Conservation (phyloP, 2,888 invertebrate genomes). For the Caenorhabditis virilis region DNA sequence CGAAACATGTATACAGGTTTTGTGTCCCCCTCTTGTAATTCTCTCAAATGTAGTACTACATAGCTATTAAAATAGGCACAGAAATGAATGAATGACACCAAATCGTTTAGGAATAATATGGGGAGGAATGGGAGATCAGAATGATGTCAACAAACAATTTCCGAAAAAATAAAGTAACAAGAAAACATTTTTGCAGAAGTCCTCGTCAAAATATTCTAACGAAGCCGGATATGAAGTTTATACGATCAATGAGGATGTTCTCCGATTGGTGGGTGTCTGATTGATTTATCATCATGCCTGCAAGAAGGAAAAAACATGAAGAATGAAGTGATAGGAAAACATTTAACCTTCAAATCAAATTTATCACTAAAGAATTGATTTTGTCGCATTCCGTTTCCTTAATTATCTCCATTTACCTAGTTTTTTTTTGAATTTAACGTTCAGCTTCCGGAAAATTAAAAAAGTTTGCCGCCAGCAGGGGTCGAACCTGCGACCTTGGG, state of each 20-base stretch:
- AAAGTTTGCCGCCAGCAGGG: conserved; percentile 63
- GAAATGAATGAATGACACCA: too few species aligned
- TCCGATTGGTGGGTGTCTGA: conserved; percentile 14
- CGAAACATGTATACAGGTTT: too few species aligned
- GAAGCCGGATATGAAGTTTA: conserved; percentile 38
- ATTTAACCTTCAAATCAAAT: conserved; percentile 16
- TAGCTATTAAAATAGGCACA: too few species aligned
- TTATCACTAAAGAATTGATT: conserved; percentile 9
- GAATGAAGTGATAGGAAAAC: background rate
- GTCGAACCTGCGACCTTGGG: conserved; percentile 67
- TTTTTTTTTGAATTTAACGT: background rate
- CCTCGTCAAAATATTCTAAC: conserved; percentile 22
- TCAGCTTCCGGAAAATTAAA: too few species aligned
- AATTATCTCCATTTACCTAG: background rate
- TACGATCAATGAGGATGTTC: conserved; percentile 32
- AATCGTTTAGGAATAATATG: too few species aligned
- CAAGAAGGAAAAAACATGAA: background rate
- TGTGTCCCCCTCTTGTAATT: too few species aligned
- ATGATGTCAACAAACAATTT: too few species aligned
- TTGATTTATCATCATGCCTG: background rate
- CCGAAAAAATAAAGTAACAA: too few species aligned
- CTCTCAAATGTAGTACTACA: too few species aligned
- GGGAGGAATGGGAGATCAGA: too few species aligned
- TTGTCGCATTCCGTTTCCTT: background rate
- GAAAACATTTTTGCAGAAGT: conserved; percentile 33